A percentile compares a stretch with the other conserved stretches of the same genome.
phyloP scores from a whole-genome alignment of 1,140 invertebrate genomes.

The Bombus superbus region DNA sequence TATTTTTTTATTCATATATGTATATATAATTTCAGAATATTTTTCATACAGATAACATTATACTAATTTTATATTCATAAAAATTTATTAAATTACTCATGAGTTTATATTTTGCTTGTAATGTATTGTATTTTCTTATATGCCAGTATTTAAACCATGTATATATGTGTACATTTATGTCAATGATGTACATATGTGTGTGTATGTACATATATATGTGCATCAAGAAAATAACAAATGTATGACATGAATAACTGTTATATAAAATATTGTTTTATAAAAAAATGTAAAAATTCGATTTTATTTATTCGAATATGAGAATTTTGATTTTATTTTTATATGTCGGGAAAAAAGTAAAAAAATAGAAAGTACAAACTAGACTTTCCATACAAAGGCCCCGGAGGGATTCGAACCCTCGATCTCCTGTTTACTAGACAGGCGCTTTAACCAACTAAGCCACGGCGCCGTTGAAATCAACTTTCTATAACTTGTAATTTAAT shows the following conservation, averaged over 20 bases:
- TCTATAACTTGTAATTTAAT: neutral
- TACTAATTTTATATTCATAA: neutral
- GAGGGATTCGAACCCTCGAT: constrained; percentile 79
- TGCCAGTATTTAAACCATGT: neutral
- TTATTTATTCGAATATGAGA: neutral
- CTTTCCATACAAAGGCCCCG: constrained; percentile 63
- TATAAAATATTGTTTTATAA: neutral
- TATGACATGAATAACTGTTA: neutral
- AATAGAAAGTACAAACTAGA: too few species aligned
- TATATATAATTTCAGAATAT: too few species aligned
- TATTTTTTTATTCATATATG: neutral
- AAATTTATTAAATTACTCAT: neutral
- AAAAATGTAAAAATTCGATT: neutral
- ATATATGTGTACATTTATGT: neutral
- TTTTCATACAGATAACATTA: neutral
- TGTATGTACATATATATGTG: too few species aligned
- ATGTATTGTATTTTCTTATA: neutral
- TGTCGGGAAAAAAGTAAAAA: accelerated
- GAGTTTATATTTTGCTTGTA: neutral
- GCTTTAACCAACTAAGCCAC: constrained; percentile 85
- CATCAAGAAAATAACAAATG: too few species aligned
- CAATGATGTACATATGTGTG: neutral
- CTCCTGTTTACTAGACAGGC: constrained; percentile 85
- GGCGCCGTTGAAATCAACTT: constrained; percentile 72
- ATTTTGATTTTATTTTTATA: neutral